Evolutionary conservation across 1,140 invertebrate species (phyloP), one percentile per base, ranked within the genome.

Genomic region (Anastatus disparis): DNA sequence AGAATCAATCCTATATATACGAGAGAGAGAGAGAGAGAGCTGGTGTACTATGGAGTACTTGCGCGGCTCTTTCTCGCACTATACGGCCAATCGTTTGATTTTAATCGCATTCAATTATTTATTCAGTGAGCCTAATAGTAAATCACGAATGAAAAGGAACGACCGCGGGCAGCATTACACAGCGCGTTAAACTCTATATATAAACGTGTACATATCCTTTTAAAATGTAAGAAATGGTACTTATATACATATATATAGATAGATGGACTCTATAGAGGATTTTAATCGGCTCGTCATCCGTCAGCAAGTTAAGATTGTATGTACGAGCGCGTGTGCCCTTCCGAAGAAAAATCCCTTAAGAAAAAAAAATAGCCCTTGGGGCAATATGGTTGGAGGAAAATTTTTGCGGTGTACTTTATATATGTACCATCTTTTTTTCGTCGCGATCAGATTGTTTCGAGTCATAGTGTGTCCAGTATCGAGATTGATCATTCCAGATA

Each of bases 331-430:
- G 66, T 44, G 40, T 56, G 69, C 67, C 42, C 27, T 24, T 42
- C 13, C 15, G 42, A 52, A 62, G 70, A 79, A 79, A 80, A 77
- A 79, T 77, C 69, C 42, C 58, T 24, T n/a, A n/a, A n/a, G n/a
- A n/a, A n/a, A n/a, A n/a, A n/a, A n/a, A n/a, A n/a, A n/a, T n/a
- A n/a, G n/a, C n/a, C n/a, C n/a, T n/a, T n/a, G n/a, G n/a, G n/a
- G n/a, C n/a, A n/a, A n/a, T n/a, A n/a, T n/a, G n/a, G n/a, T n/a
- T n/a, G n/a, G n/a, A n/a, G n/a, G n/a, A n/a, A n/a, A n/a, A n/a
- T n/a, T n/a, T n/a, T n/a, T n/a, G n/a, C n/a, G n/a, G n/a, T n/a
- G n/a, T n/a, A n/a, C n/a, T n/a, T n/a, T n/a, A n/a, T n/a, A n/a
- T n/a, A n/a, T n/a, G n/a, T n/a, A n/a, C n/a, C n/a, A n/a, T n/a